Base-by-base conservation (phyloP, 2,113 vertebrate genomes). In the Syngnathoides biaculeatus region DNA sequence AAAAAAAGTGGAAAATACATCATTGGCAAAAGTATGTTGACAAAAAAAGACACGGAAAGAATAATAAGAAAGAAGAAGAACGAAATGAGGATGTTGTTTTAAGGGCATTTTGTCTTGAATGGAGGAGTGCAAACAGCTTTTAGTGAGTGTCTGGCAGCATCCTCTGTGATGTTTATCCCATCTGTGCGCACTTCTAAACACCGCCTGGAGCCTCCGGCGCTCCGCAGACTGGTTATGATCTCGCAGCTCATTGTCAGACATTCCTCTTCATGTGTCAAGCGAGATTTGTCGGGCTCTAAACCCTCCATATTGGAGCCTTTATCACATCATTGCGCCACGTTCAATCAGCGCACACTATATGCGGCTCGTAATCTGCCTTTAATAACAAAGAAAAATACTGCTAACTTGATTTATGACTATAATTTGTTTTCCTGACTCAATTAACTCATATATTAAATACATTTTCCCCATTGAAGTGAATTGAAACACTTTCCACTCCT, bases 181-280 rank as follows among this genome's bases (percentile, higher is more conserved):
- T 39, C 61, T 77, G 65, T 80, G 72, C 83, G 70, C 70, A 64
- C 68, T 78, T 81, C 68, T 80, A 80, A 87, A 86, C 67, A 80
- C 62, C 67, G 79, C 79, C 82, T 74, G 30, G 39, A 79, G 78
- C 73, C 73, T 71, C 53, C 45, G 39, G 69, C 76, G 74, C 78
- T 83, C 81, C 80, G 73, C 66, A 77, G 65, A 52, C 60, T 65
- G 75, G 85, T 74, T 77, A 77, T 77, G 71, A 87, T 86, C 70
- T 77, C 66, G 67, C 52, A 60, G 64, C 76, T 75, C 65, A 55
- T 67, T 65, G 73, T 86, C 77, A 81, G 70, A 79, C 64, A 71
- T 20, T 77, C 78, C 80, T 69, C 68, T 64, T 74, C 39, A 0
- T 79, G 71, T 77, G 82, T 79, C 77, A 43, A 71, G 17, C 52